Evolutionary conservation across 2,888 invertebrate species (phyloP), one percentile per base, ranked within the genome.

Genomic region (Elysia crispata): DNA sequence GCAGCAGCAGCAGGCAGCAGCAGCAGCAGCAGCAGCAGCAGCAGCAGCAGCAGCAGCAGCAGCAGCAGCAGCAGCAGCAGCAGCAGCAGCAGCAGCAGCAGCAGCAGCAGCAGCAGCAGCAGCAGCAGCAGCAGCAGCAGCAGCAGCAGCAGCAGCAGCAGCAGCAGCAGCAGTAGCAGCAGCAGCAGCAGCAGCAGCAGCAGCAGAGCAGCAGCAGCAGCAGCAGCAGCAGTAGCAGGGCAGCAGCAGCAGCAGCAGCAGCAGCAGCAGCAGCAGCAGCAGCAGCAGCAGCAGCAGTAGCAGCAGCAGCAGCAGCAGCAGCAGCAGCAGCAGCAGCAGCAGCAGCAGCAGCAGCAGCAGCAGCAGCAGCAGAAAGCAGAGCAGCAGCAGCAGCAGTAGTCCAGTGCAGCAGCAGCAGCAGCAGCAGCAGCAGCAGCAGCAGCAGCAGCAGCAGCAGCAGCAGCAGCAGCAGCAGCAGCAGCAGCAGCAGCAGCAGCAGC

Each of bases 231-330:
- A 54, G 54, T 54, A 54, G 54, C 54, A 54, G 54, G 13, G 20
- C 15, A 15, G 18, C 15, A 15, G 54, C 54, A 54, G 54, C 18
- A 0, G 67, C 0, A 0, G 67, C 30, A 67, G 1, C 18, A 67
- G 67, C 18, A 54, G 54, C 54, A 54, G 54, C 54, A 54, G 54
- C 54, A 54, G 54, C 54, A 66, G 67, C 5, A 66, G 67, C 28
- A 66, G 0, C 28, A 66, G 67, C 28, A 66, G 67, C 54, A 54
- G 54, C 54, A 54, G 54, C 54, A 54, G 54, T 54, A 54, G 54
- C 54, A 67, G 67, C 30, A 67, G 30, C 6, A 8, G 67, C 30
- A 67, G 67, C 30, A 15, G 30, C 18, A 25, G 67, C 30, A 25
- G 67, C 30, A 54, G 54, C 1, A 66, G 67, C 28, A 3, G 67